These are phyloP conservation scores for Drosophila peninsularis DNA, from an alignment of 2,888 invertebrate species.

Conservation along the genomic window DNA sequence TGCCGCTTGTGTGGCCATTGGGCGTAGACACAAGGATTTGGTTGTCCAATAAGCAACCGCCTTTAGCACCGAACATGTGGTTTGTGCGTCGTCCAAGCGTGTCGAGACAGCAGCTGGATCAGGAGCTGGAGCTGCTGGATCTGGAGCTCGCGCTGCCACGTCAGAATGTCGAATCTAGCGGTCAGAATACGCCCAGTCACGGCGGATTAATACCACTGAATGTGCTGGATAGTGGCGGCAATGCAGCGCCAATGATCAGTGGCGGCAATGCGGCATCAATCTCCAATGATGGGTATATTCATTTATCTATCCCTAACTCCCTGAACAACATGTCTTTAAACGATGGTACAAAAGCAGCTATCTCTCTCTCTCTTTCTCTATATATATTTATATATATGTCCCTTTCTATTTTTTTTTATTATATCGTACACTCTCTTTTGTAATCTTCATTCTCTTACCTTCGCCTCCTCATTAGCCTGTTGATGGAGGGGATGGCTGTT, in stretches of 20 bases:
- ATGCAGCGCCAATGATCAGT: neutral
- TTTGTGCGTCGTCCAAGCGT: neutral
- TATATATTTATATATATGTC: too few relatives aligned
- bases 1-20: conserved; percentile 19
- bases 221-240: conserved; percentile 16
- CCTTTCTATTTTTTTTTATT: too few relatives aligned
- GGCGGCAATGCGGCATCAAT: neutral
- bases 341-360: neutral
- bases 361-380: neutral
- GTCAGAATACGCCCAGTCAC: conserved; percentile 22
- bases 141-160: conserved; percentile 11
- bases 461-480: conserved; percentile 1
- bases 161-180: conserved; percentile 15
- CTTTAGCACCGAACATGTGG: neutral
- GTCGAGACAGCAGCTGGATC: neutral
- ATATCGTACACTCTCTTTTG: neutral
- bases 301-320: neutral
- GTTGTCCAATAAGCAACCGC: neutral
- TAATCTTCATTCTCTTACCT: conserved; percentile 7
- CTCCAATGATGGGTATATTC: conserved; percentile 31
- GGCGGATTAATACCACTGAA: conserved; percentile 5
- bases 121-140: neutral
- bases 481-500: neutral
- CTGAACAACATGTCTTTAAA: neutral
- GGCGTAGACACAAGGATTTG: conserved; percentile 1